A percentile compares a stretch with the other conserved stretches of the same genome.
phyloP scores from a whole-genome alignment of 2,113 vertebrate genomes.

The Melanotaenia duboulayi region DNA sequence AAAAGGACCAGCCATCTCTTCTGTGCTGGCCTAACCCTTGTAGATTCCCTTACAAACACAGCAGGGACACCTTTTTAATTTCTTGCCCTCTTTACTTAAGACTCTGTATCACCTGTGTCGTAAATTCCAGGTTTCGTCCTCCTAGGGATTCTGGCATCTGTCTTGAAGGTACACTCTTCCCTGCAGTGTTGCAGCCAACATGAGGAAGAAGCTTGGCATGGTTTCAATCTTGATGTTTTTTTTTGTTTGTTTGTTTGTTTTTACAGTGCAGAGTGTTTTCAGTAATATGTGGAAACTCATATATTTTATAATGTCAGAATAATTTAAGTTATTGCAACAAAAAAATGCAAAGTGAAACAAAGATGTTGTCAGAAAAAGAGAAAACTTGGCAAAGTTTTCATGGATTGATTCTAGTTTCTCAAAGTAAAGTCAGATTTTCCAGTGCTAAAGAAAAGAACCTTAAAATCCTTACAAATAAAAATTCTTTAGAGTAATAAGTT shows the following conservation, averaged over 20 bases:
- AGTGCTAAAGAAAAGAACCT: too few relatives aligned
- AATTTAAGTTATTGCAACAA: too few relatives aligned
- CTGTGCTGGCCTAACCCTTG: constrained; percentile 18
- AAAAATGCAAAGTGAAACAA: too few relatives aligned
- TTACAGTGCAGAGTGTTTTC: too few relatives aligned
- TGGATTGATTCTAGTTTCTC: neutral
- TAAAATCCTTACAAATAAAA: too few relatives aligned
- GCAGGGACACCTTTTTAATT: constrained; percentile 58
- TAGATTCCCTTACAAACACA: constrained; percentile 63
- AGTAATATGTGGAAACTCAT: too few relatives aligned
- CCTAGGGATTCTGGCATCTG: constrained; percentile 48
- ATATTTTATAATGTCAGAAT: too few relatives aligned
- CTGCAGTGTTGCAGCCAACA: constrained; percentile 14
- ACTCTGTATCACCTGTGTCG: constrained; percentile 50
- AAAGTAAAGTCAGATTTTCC: neutral
- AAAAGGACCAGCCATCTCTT: constrained; percentile 42
- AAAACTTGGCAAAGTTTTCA: neutral
- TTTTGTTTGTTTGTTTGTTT: too few relatives aligned
- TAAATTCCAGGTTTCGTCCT: constrained; percentile 60
- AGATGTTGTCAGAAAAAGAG: too few relatives aligned
- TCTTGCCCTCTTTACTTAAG: constrained; percentile 48
- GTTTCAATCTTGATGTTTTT: neutral
- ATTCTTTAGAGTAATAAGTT: too few relatives aligned
- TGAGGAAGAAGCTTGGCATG: constrained; percentile 14
- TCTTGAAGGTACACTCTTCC: constrained; percentile 39